Percentiles rank a stretch among this genome's conserved stretches.
phyloP scores from a whole-genome alignment of 2,797 vertebrate genomes.

The Enteromius afrohamiltoni region DNA sequence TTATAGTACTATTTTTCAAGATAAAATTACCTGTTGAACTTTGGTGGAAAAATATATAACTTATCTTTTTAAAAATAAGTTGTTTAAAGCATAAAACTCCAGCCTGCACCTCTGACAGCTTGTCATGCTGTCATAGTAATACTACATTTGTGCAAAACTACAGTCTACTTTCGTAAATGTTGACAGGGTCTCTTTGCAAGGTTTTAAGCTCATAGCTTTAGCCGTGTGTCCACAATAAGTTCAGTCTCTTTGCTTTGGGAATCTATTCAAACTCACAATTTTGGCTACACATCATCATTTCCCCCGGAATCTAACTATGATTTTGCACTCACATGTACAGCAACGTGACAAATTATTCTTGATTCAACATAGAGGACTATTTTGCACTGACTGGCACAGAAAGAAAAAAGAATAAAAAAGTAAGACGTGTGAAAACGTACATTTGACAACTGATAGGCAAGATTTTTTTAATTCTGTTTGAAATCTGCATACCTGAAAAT shows the following conservation, averaged over 20 bases:
- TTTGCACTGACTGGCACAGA: background rate
- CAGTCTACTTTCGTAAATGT: background rate
- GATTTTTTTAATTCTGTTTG: no score
- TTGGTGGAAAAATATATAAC: background rate
- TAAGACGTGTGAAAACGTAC: no score
- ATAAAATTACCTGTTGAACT: slow-evolving; percentile 30
- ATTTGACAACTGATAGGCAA: background rate
- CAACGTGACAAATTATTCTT: background rate
- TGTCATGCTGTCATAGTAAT: slow-evolving; percentile 1
- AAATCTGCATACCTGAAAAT: no score
- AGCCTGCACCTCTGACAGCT: background rate
- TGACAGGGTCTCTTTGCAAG: background rate
- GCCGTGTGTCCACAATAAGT: background rate
- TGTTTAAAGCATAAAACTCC: slow-evolving; percentile 4
- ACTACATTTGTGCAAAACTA: background rate
- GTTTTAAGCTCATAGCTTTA: slow-evolving; percentile 1
- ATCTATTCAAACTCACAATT: background rate
- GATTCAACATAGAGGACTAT: background rate
- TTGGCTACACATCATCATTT: background rate
- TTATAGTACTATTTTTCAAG: slow-evolving; percentile 21
- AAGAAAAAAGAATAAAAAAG: background rate
- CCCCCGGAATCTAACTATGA: background rate
- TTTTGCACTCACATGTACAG: no score
- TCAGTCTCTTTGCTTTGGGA: background rate
- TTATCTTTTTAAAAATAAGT: slow-evolving; percentile 1